Percentiles rank a stretch among this genome's conserved stretches.
Conservation (phyloP, 2,888 invertebrate species). For the Melitaea athalia region DNA sequence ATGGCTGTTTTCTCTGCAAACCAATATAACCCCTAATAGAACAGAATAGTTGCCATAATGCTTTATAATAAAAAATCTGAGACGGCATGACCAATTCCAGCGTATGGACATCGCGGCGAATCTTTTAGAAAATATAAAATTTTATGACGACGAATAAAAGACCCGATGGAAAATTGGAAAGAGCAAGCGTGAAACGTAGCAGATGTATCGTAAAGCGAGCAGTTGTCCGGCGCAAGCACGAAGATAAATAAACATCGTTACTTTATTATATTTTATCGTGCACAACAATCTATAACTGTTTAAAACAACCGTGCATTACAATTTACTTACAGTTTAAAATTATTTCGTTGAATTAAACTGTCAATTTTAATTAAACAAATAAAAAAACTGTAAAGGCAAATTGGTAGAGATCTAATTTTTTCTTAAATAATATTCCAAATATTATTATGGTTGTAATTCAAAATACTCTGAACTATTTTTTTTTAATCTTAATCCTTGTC, state of each 20-base stretch:
- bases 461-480: too few species aligned
- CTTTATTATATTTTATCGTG: conserved; percentile 28
- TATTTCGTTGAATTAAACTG: background rate
- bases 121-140: conserved; percentile 71
- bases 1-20: conserved; percentile 9
- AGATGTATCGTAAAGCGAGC: conserved; percentile 65
- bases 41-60: conserved; percentile 43
- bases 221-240: conserved; percentile 45
- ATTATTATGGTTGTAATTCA: background rate
- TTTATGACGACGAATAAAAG: conserved; percentile 70
- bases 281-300: conserved; percentile 17
- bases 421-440: too few species aligned
- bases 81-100: conserved; percentile 73
- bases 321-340: conserved; percentile 4
- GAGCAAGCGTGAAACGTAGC: conserved; percentile 77
- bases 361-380: too few species aligned
- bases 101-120: conserved; percentile 63
- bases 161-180: conserved; percentile 72
- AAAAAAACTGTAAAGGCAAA: background rate
- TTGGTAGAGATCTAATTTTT: background rate
- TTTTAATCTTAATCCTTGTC: too few species aligned
- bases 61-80: conserved; percentile 43
- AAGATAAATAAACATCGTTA: conserved; percentile 48
- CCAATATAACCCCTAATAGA: conserved; percentile 40
- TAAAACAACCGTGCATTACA: background rate